These are phyloP conservation scores for Phrixothrix hirtus DNA, from an alignment of 2,888 invertebrate species.

Conservation along the genomic window DNA sequence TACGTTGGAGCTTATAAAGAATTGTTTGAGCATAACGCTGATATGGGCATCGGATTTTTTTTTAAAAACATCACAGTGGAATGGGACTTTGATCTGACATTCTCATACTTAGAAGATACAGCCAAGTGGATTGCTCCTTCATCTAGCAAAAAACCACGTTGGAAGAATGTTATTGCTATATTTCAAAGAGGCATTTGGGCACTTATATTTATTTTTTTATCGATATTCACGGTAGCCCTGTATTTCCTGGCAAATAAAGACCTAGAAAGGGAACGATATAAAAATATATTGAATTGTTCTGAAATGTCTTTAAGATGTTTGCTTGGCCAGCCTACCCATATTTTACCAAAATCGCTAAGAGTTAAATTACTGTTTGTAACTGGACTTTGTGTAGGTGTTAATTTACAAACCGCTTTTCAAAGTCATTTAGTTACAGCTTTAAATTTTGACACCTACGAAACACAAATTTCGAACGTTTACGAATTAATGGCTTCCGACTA, in stretches of 20 bases:
- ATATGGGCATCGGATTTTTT: slow-evolving; percentile 13
- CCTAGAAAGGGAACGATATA: background rate
- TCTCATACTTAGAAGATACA: slow-evolving; percentile 20
- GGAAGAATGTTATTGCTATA: slow-evolving; percentile 11
- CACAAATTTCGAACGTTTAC: slow-evolving; percentile 18
- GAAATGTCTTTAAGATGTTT: slow-evolving; percentile 1
- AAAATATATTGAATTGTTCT: background rate
- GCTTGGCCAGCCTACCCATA: background rate
- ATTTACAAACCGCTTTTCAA: slow-evolving; percentile 20
- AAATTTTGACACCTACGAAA: slow-evolving; percentile 16
- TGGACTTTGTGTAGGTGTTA: slow-evolving; percentile 7
- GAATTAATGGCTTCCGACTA: slow-evolving; percentile 22
- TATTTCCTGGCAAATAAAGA: background rate
- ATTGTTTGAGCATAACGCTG: slow-evolving; percentile 7
- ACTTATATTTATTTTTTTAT: background rate
- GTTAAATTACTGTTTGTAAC: slow-evolving; percentile 2
- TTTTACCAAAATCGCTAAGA: background rate
- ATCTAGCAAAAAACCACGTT: slow-evolving; percentile 5
- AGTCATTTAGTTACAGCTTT: slow-evolving; percentile 16
- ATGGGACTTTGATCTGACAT: slow-evolving; percentile 18
- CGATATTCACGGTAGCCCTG: background rate
- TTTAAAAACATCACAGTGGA: slow-evolving; percentile 4
- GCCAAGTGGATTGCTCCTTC: slow-evolving; percentile 15
- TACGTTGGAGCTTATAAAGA: slow-evolving; percentile 7
- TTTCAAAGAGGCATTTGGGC: slow-evolving; percentile 5